Evolutionary conservation across 1,140 invertebrate species (phyloP).

Genomic region (Vanessa atalanta): DNA sequence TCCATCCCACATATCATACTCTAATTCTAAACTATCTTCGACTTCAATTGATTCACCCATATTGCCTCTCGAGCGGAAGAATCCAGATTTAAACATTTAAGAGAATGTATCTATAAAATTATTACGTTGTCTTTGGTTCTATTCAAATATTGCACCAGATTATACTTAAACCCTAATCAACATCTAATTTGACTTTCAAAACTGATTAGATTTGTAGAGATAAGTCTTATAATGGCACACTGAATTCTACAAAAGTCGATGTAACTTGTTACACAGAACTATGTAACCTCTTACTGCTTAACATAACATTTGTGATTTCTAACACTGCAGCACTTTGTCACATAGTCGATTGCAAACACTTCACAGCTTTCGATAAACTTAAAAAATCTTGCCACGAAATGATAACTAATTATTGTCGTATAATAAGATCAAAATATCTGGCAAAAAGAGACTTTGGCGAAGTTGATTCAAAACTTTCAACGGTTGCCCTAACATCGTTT

Average conservation of each 20-base stretch:
- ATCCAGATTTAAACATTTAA: conserved; percentile 75
- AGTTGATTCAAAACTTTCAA: conserved; percentile 69
- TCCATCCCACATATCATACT: conserved; percentile 92
- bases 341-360: conserved; percentile 47
- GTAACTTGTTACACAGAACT: conserved; percentile 32
- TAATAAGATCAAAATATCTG: conserved; percentile 73
- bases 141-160: conserved; percentile 64
- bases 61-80: conserved; percentile 68
- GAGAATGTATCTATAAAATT: conserved; percentile 44
- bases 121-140: conserved; percentile 61
- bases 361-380: conserved; percentile 35
- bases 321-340: conserved; percentile 41
- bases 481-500: conserved; percentile 73
- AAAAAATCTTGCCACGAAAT: neutral
- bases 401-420: conserved; percentile 67
- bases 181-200: conserved; percentile 61
- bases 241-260: conserved; percentile 33
- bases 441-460: conserved; percentile 63
- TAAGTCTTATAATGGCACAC: conserved; percentile 70
- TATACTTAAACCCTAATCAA: conserved; percentile 40
- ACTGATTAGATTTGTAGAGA: conserved; percentile 66
- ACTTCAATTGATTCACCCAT: conserved; percentile 73
- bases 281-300: conserved; percentile 25
- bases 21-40: conserved; percentile 84
- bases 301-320: conserved; percentile 28